Conservation (phyloP, 2,113 vertebrate species). For the Diadophis punctatus region DNA sequence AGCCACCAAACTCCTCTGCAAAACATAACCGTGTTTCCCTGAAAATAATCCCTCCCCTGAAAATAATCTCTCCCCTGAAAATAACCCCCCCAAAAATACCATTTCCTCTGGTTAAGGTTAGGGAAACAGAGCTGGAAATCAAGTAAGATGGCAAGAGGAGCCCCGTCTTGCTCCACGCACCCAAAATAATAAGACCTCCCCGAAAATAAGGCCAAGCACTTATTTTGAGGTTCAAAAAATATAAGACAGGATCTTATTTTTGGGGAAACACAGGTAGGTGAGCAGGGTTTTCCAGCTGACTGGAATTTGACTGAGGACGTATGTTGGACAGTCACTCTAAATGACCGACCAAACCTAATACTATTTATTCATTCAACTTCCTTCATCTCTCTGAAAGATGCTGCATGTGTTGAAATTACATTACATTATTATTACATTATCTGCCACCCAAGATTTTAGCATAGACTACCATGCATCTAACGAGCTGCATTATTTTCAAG, state of each 20-base stretch:
- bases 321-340: neutral
- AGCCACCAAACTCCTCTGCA: neutral
- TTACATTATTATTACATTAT: neutral
- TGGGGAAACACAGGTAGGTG: neutral
- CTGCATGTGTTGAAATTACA: neutral
- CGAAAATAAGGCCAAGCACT: too few relatives aligned
- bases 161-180: too few relatives aligned
- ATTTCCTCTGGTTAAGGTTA: too few relatives aligned
- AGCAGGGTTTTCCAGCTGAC: neutral
- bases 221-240: too few relatives aligned
- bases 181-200: too few relatives aligned
- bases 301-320: neutral
- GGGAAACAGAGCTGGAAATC: too few relatives aligned
- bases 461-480: neutral
- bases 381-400: neutral
- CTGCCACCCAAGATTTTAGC: neutral
- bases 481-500: neutral
- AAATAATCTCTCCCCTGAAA: too few relatives aligned
- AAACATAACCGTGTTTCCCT: neutral
- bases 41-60: too few relatives aligned
- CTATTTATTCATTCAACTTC: neutral
- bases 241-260: too few relatives aligned
- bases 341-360: neutral
- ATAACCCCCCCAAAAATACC: too few relatives aligned
- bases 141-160: too few relatives aligned